phyloP scores from a whole-genome alignment of 2,888 invertebrate species.

The Limnephilus auricula region DNA sequence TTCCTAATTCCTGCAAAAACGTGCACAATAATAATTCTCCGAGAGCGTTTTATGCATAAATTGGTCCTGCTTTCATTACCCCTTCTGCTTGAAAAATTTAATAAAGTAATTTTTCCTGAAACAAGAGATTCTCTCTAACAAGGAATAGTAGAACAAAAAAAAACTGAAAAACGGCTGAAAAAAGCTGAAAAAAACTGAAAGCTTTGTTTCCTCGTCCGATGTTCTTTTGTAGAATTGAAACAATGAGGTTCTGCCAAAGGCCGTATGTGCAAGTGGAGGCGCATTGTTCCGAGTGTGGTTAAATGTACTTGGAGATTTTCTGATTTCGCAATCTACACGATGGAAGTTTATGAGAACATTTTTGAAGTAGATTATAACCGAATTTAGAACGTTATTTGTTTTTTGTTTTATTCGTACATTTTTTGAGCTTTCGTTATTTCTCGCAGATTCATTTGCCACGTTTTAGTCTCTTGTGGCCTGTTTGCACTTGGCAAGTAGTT shows the following conservation, averaged over 20 bases:
- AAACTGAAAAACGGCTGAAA: background rate
- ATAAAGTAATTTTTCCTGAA: constrained; percentile 10
- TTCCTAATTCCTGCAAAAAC: background rate
- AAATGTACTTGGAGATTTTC: constrained; percentile 32
- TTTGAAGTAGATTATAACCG: background rate
- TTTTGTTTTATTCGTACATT: background rate
- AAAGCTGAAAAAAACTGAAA: background rate
- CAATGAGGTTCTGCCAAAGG: constrained; percentile 52
- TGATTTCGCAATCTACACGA: constrained; percentile 19
- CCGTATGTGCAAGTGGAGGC: constrained; percentile 44
- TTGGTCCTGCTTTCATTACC: background rate
- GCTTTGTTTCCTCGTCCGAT: constrained; percentile 52
- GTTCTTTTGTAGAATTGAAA: constrained; percentile 60
- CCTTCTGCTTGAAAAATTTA: constrained; percentile 16
- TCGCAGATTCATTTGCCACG: too few relatives aligned
- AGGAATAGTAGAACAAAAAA: background rate
- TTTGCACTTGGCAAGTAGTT: too few relatives aligned
- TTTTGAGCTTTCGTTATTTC: too few relatives aligned
- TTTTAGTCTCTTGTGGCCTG: too few relatives aligned
- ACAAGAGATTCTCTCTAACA: background rate
- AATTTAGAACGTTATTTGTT: too few relatives aligned
- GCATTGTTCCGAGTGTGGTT: constrained; percentile 39
- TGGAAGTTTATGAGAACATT: background rate
- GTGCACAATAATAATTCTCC: background rate
- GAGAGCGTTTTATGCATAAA: constrained; percentile 6